Conservation (phyloP, 2,797 vertebrate genomes). For the Glossophaga mutica region DNA sequence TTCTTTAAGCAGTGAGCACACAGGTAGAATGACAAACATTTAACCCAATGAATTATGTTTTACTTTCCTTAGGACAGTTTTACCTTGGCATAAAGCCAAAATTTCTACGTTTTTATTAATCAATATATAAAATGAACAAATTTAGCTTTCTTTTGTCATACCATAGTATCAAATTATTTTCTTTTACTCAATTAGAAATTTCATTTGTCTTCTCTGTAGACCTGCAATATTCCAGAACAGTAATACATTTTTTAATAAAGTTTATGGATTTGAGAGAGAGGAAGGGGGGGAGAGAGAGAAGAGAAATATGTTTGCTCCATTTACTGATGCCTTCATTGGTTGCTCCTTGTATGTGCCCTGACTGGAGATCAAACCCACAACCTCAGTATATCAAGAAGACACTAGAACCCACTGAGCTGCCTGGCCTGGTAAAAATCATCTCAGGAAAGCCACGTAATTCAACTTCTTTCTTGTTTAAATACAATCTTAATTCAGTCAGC, state of each 20-base stretch:
- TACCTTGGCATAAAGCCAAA: background rate
- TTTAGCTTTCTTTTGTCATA: background rate
- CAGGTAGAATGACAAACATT: background rate
- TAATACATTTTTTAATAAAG: background rate
- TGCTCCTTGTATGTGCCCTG: too few relatives aligned
- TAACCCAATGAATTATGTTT: background rate
- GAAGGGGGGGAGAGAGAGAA: too few relatives aligned
- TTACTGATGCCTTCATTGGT: too few relatives aligned
- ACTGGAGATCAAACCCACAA: too few relatives aligned
- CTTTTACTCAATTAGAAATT: background rate
- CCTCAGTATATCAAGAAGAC: too few relatives aligned
- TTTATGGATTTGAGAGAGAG: too few relatives aligned
- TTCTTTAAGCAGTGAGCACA: background rate
- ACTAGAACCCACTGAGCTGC: too few relatives aligned
- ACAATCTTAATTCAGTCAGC: background rate
- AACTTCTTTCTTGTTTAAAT: background rate
- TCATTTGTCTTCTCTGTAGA: background rate
- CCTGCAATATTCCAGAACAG: background rate
- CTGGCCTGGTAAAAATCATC: background rate
- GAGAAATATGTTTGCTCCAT: too few relatives aligned
- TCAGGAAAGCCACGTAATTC: background rate
- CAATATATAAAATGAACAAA: background rate
- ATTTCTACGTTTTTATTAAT: background rate
- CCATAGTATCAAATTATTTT: background rate
- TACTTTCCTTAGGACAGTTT: background rate